A percentile compares a stretch with the other conserved stretches of the same genome.
Evolutionary conservation across 1,140 invertebrate genomes (phyloP).

Genomic region (Littorina saxatilis): DNA sequence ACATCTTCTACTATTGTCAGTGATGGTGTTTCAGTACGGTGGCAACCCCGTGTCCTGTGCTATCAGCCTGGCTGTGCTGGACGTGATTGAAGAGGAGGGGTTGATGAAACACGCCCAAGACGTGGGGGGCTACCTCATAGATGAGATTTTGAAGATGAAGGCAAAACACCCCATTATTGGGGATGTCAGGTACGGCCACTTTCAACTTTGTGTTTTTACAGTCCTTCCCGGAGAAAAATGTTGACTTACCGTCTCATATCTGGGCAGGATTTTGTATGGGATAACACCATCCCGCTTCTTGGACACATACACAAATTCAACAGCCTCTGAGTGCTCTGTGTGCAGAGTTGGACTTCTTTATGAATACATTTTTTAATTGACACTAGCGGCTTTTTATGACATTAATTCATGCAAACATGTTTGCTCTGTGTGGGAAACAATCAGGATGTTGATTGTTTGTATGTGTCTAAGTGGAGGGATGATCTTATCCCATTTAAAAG

Average conservation of each 20-base stretch:
- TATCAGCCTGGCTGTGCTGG: conserved; percentile 94
- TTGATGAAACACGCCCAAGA: conserved; percentile 87
- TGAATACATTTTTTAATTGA: no score
- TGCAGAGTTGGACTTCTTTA: no score
- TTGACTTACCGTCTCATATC: no score
- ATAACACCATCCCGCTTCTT: neutral
- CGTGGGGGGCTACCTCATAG: conserved; percentile 88
- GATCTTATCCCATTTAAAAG: no score
- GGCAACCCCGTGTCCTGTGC: conserved; percentile 99
- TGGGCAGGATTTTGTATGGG: neutral
- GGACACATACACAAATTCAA: neutral
- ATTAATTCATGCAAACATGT: no score
- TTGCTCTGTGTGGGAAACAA: no score
- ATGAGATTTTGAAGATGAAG: conserved; percentile 83
- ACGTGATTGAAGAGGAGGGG: conserved; percentile 92
- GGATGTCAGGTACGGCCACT: conserved; percentile 76
- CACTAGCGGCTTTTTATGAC: no score
- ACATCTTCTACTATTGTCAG: no score
- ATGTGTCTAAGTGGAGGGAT: no score
- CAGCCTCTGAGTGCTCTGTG: no score
- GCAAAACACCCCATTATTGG: conserved; percentile 87
- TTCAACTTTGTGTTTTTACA: no score
- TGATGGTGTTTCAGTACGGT: conserved; percentile 87
- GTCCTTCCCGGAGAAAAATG: neutral
- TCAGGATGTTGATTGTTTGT: no score